A percentile compares a stretch with the other conserved stretches of the same genome.
Evolutionary conservation across 2,797 vertebrate species (phyloP).

Genomic region (Peromyscus aztecus): DNA sequence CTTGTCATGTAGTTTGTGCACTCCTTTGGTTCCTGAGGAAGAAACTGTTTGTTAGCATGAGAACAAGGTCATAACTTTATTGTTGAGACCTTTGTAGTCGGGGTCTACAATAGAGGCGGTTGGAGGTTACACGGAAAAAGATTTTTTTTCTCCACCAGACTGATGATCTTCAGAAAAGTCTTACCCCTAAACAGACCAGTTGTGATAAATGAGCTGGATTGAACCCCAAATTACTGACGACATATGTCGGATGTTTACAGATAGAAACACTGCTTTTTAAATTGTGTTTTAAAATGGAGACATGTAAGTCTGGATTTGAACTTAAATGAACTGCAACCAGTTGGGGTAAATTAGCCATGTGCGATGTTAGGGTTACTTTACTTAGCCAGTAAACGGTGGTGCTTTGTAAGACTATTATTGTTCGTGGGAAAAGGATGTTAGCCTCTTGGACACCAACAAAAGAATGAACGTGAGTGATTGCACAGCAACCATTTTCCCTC

Average conservation of each 20-base stretch:
- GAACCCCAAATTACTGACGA: not conserved
- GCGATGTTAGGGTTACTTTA: constrained; percentile 1
- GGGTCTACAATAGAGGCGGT: not conserved
- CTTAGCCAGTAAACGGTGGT: not conserved
- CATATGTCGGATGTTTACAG: not conserved
- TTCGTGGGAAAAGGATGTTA: not conserved
- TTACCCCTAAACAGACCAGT: not conserved
- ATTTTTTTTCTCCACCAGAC: accelerated
- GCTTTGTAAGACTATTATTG: constrained; percentile 28
- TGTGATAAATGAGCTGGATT: not conserved
- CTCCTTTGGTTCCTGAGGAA: constrained; percentile 1
- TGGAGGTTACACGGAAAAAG: not conserved
- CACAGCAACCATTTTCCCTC: not conserved
- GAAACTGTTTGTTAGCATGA: not conserved
- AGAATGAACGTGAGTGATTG: not conserved
- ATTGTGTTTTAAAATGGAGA: not conserved
- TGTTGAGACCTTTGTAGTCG: constrained; percentile 23
- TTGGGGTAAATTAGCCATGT: not conserved
- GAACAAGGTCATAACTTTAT: constrained; percentile 65
- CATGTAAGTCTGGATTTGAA: constrained; percentile 40
- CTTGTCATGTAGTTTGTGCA: constrained; percentile 8
- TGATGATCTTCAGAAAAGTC: constrained; percentile 11
- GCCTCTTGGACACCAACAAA: not conserved
- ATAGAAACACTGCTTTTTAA: not conserved
- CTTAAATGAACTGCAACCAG: not conserved